Percentiles rank a stretch among this genome's conserved stretches.
Conservation (phyloP, 2,113 vertebrate species). For the Capricornis sumatraensis region DNA sequence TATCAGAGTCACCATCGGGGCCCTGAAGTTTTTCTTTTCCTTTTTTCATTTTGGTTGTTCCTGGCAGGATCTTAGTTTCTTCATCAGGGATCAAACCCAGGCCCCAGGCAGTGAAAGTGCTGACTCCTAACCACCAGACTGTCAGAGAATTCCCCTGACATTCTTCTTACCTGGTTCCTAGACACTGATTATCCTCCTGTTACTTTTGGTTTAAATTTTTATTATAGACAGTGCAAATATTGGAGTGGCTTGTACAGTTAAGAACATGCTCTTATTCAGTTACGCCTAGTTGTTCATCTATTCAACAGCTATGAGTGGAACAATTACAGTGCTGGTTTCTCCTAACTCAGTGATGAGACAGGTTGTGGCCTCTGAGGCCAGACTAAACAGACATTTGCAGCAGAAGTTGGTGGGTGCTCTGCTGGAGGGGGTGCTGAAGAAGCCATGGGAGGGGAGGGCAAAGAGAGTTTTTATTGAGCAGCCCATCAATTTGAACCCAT, state of each 20-base stretch:
- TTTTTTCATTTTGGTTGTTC: neutral
- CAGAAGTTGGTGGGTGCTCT: no score
- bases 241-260: neutral
- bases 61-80: neutral
- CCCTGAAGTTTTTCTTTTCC: neutral
- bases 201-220: neutral
- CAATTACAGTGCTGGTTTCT: accelerated
- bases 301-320: accelerated
- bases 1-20: no score
- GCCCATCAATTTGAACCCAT: neutral
- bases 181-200: neutral
- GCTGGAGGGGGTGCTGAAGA: accelerated
- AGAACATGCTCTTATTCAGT: neutral
- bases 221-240: neutral
- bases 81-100: neutral
- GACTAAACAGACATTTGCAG: accelerated
- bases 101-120: neutral
- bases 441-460: accelerated
- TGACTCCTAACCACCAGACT: neutral
- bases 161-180: neutral
- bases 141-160: neutral
- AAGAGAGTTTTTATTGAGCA: neutral
- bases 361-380: neutral
- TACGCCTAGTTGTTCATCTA: accelerated
- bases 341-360: accelerated